Conservation (phyloP, 1,140 invertebrate species). For the Temnothorax curvispinosus region DNA sequence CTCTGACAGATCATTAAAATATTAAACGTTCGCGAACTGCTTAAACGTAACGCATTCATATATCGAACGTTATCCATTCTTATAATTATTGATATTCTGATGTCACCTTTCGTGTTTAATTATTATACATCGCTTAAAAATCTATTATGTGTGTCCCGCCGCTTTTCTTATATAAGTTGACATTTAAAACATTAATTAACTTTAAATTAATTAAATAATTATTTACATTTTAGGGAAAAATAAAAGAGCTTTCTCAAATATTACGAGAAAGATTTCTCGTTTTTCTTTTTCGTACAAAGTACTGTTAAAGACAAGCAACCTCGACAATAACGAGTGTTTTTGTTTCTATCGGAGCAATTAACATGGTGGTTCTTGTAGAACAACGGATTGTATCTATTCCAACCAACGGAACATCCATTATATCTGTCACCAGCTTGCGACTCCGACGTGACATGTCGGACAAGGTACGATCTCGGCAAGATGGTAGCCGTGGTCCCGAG, state of each 20-base stretch:
- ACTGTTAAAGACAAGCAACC: not conserved
- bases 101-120: not conserved
- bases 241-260: not conserved
- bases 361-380: conserved; percentile 60
- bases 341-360: conserved; percentile 47
- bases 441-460: not conserved
- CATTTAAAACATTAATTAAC: not conserved
- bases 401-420: conserved; percentile 54
- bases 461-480: conserved; percentile 46
- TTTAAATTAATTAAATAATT: not conserved
- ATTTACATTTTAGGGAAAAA: not conserved
- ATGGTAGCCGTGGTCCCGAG: conserved; percentile 47
- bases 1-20: conserved; percentile 46
- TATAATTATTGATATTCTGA: not conserved
- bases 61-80: conserved; percentile 21
- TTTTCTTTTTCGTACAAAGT: not conserved
- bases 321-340: not conserved
- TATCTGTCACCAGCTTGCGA: conserved; percentile 47
- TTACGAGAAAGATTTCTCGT: not conserved
- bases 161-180: no score
- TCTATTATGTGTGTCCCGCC: no score
- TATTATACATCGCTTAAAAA: not conserved
- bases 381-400: conserved; percentile 62
- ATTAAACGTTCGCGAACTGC: conserved; percentile 15
- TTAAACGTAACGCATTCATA: conserved; percentile 6